Base-by-base conservation (phyloP, 2,113 vertebrate species). In the Corythoichthys haematopterus region DNA sequence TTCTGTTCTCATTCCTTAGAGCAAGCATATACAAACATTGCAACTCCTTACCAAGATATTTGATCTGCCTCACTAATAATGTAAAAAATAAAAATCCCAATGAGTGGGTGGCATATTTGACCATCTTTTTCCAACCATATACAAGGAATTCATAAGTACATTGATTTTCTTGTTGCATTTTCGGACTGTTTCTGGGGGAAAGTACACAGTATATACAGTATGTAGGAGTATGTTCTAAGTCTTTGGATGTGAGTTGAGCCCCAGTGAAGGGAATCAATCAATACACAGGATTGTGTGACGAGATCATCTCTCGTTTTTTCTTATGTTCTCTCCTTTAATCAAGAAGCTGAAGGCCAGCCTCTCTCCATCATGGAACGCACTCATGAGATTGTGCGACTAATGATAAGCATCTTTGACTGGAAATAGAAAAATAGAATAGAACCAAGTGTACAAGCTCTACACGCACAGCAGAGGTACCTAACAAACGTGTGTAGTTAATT, bases 231-330 rank as follows among this genome's bases (percentile, higher is more conserved):
- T 66, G 55, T 52, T 53, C 56, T 58, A 38, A 76, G 86, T 85
- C 85, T 85, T 88, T 89, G 85, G 59, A 76, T 77, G 57, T 70
- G 66, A 78, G 67, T 78, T 81, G 68, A 78, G 71, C 69, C 68
- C 60, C 68, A 64, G 75, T 76, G n/a, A 72, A 74, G 69, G 81
- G 75, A 75, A 85, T 87, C 86, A 87, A 83, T 89, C 88, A 87
- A 79, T 83, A 79, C 80, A 68, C 74, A 74, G 63, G 68, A 81
- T 71, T 71, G 72, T 82, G 73, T 70, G 68, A 71, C 75, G 62
- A 68, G 85, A 78, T 86, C 85, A 85, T 16, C 47, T 40, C 16
- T 37, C 36, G 40, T 14, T 40, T 40, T 35, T 61, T 52, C 20
- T 77, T 53, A 20, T 51, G 58, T 20, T 28, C 53, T 57, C 66